A percentile compares a stretch with the other conserved stretches of the same genome.
Evolutionary conservation across 2,113 vertebrate species (phyloP).

Genomic region (Melospiza melodia): DNA sequence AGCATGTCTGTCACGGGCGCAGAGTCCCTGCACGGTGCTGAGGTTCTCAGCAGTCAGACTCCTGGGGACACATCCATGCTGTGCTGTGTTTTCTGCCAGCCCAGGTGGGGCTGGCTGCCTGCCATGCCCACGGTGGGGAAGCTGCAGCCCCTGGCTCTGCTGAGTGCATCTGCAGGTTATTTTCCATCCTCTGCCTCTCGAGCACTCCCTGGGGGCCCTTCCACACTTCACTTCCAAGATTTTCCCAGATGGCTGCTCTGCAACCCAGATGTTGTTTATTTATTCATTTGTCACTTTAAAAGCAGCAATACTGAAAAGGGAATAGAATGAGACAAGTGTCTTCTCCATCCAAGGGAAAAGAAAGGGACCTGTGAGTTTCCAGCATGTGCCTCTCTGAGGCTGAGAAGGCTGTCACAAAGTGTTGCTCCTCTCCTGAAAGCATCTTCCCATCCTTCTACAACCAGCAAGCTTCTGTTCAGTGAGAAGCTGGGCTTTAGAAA

Average conservation of each 20-base stretch:
- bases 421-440: neutral
- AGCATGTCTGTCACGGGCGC: neutral
- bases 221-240: neutral
- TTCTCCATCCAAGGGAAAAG: neutral
- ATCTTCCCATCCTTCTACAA: neutral
- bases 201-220: neutral
- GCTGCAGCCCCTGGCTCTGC: neutral
- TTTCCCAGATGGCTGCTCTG: constrained; percentile 46
- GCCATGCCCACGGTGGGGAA: fast-evolving
- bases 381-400: neutral
- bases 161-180: neutral
- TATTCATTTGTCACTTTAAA: constrained; percentile 25
- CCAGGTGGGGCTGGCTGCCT: neutral
- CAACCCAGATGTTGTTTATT: constrained; percentile 58
- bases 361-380: neutral
- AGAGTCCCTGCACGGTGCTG: fast-evolving
- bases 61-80: neutral
- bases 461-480: neutral
- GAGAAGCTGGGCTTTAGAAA: neutral
- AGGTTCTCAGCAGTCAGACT: neutral
- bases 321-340: neutral
- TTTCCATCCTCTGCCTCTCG: neutral
- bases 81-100: fast-evolving
- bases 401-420: neutral
- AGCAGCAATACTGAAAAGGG: neutral